A percentile compares a stretch with the other conserved stretches of the same genome.
phyloP scores from a whole-genome alignment of 2,888 invertebrate species.

The Plagiodera versicolora region DNA sequence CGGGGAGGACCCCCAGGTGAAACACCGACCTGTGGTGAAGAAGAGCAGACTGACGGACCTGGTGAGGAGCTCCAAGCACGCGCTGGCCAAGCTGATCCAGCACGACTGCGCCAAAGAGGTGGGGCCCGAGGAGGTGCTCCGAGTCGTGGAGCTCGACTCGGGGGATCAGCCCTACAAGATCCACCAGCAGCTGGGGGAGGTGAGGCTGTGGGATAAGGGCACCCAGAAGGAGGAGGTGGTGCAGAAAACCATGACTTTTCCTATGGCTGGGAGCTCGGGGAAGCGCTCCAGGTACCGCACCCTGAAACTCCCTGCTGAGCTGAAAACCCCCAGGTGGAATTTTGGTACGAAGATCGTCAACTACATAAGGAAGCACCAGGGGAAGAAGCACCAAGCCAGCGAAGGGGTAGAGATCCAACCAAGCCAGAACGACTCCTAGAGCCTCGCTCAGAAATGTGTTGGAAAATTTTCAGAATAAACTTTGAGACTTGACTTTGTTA shows the following conservation, averaged over 20 bases:
- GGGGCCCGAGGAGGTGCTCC: slow-evolving; percentile 28
- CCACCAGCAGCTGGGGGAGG: background rate
- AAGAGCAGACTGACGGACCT: slow-evolving; percentile 52
- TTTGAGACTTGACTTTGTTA: background rate
- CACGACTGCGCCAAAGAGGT: slow-evolving; percentile 45
- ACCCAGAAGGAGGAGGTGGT: slow-evolving; percentile 16
- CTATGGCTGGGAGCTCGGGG: slow-evolving; percentile 33
- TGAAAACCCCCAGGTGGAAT: slow-evolving; percentile 43
- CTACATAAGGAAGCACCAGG: slow-evolving; percentile 37
- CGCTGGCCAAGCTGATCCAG: slow-evolving; percentile 41
- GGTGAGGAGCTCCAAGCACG: slow-evolving; percentile 51
- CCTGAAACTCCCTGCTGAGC: slow-evolving; percentile 30
- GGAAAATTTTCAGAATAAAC: background rate
- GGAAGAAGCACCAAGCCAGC: slow-evolving; percentile 22
- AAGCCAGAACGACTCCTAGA: slow-evolving; percentile 16
- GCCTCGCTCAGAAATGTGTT: background rate
- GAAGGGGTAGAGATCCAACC: slow-evolving; percentile 24
- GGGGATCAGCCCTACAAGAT: slow-evolving; percentile 26
- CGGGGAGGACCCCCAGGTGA: slow-evolving; percentile 25
- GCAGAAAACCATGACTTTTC: slow-evolving; percentile 39
- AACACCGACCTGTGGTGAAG: slow-evolving; percentile 52
- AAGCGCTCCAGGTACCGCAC: slow-evolving; percentile 37
- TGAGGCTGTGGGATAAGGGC: slow-evolving; percentile 14
- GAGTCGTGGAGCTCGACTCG: slow-evolving; percentile 34
- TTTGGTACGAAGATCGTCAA: slow-evolving; percentile 40